Conservation (phyloP, 2,888 invertebrate species). For the Callosobruchus maculatus region DNA sequence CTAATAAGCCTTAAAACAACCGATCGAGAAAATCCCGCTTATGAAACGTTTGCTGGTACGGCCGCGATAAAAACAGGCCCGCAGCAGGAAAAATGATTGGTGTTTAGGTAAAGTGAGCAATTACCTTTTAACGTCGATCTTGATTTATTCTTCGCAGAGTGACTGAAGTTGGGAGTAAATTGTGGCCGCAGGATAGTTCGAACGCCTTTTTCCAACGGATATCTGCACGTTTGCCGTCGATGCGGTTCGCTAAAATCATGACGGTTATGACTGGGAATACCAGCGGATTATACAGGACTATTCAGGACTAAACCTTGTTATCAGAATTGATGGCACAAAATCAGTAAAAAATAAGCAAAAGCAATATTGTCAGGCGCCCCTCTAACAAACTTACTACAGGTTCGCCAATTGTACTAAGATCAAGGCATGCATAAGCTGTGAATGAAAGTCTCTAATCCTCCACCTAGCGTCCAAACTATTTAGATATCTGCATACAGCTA, state of each 20-base stretch:
- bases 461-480: too few species aligned
- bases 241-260: neutral
- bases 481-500: too few species aligned
- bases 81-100: neutral
- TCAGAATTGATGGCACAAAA: too few species aligned
- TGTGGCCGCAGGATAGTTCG: neutral
- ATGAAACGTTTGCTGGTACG: neutral
- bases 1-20: neutral
- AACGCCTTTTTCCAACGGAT: neutral
- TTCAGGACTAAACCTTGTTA: neutral
- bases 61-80: neutral
- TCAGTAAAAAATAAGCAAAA: too few species aligned
- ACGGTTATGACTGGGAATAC: neutral
- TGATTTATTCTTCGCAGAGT: neutral
- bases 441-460: too few species aligned
- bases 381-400: too few species aligned
- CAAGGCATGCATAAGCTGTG: too few species aligned
- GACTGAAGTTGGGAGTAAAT: neutral
- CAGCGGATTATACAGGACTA: neutral
- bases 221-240: neutral
- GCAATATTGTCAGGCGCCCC: too few species aligned
- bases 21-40: neutral
- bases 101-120: neutral
- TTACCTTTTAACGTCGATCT: neutral
- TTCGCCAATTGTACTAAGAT: too few species aligned